phyloP scores from a whole-genome alignment of 2,797 vertebrate species.

The Alcedo atthis region DNA sequence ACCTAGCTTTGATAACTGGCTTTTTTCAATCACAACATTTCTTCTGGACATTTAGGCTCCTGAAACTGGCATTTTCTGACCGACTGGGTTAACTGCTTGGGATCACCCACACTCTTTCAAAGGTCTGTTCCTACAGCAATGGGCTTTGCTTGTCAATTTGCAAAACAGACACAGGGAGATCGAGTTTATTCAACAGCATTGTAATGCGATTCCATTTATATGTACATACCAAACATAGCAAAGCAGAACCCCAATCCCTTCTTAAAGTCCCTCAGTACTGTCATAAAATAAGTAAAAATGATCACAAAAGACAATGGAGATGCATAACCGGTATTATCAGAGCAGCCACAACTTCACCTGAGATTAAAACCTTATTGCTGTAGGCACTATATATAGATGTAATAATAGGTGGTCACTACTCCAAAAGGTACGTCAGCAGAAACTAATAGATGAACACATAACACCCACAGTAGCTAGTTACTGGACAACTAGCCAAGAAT shows the following conservation, averaged over 20 bases:
- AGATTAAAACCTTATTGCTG: neutral
- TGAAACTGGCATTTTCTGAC: neutral
- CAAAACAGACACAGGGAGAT: neutral
- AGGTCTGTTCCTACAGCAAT: neutral
- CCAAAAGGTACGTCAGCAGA: neutral
- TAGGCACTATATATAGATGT: neutral
- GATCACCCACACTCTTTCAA: neutral
- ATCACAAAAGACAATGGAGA: neutral
- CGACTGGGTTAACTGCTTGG: neutral
- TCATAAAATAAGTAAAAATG: neutral
- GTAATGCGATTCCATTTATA: neutral
- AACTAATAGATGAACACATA: neutral
- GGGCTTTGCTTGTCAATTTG: neutral
- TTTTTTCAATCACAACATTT: neutral
- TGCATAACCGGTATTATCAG: neutral
- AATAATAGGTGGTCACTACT: neutral
- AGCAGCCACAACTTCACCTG: neutral
- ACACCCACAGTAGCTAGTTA: fast-evolving
- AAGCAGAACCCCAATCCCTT: neutral
- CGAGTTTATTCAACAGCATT: neutral
- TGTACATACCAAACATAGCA: neutral
- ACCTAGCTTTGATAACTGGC: neutral
- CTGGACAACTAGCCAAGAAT: neutral
- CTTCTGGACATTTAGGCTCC: neutral
- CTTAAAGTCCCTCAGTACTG: neutral